Base-by-base conservation (phyloP, 2,888 invertebrate species). In the Drosophila helvetica region DNA sequence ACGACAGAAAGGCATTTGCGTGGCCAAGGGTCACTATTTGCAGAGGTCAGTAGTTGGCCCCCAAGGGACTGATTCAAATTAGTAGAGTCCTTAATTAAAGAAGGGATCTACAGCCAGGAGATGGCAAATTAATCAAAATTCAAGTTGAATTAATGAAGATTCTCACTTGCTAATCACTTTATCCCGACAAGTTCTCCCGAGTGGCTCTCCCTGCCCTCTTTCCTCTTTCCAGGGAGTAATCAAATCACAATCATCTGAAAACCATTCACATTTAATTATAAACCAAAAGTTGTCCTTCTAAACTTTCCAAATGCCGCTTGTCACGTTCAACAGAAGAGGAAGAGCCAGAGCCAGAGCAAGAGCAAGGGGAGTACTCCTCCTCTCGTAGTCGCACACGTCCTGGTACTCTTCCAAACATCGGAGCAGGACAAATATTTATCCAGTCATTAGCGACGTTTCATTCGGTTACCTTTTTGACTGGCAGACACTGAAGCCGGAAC, bases 361-460 rank as follows among this genome's bases (percentile, higher is more conserved):
- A 27, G 27, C 1, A 30, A 2, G 8, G 1, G 10, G 4, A 33
- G 38, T n/a, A 38, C 38, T 38, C 7, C 5, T n/a, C n/a, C n/a
- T n/a, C n/a, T n/a, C n/a, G n/a, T n/a, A n/a, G n/a, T n/a, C n/a
- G n/a, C n/a, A n/a, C n/a, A n/a, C 33, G 3, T 33, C 2, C 12
- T 33, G 12, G 4, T 30, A 0, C 5, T 15, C 0, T 33, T 59
- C 9, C 38, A 65, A 64, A 66, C 60, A 67, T 54, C 43, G 15
- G 6, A 15, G n/a, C 7, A n/a, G 38, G 43, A 60, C 64, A 74
- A 79, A 77, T 74, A 60, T 77, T 83, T 80, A 68, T 65, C 52
- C 64, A 83, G 78, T 83, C 60, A 65, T 82, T 80, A 80, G 64
- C 78, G 67, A 54, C 67, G 74, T 64, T 68, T 69, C 69, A 55